phyloP scores from a whole-genome alignment of 1,140 invertebrate genomes.

The Palaemon carinicauda region DNA sequence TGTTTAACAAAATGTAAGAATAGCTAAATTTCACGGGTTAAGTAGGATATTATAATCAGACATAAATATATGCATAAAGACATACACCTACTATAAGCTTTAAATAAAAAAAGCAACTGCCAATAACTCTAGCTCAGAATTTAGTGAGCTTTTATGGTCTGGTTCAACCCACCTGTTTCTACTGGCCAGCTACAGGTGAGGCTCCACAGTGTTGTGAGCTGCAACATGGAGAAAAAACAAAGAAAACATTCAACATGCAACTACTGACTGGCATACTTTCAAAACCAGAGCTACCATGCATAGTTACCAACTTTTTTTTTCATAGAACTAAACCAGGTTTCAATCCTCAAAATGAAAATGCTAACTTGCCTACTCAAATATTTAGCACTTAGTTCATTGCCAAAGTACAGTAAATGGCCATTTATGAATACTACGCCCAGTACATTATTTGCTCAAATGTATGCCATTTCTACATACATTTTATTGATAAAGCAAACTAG shows the following conservation, averaged over 20 bases:
- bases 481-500: background rate
- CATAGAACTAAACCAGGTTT: too few species aligned
- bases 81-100: conserved; percentile 23
- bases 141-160: conserved; percentile 11
- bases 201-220: conserved; percentile 48
- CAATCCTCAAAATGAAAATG: background rate
- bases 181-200: conserved; percentile 45
- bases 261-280: conserved; percentile 51
- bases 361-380: background rate
- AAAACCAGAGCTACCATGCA: conserved; percentile 46
- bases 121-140: background rate
- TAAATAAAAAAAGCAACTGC: background rate
- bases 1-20: background rate
- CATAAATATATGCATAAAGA: background rate
- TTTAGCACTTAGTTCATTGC: background rate
- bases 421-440: too few species aligned
- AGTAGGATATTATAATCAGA: background rate
- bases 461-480: background rate
- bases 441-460: background rate
- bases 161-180: conserved; percentile 41
- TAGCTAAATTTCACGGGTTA: too few species aligned
- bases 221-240: conserved; percentile 38
- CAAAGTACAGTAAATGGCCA: too few species aligned
- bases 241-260: conserved; percentile 52
- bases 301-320: background rate